A percentile compares a stretch with the other conserved stretches of the same genome.
Evolutionary conservation across 2,888 invertebrate species (phyloP).

Genomic region (Dolomedes plantarius): DNA sequence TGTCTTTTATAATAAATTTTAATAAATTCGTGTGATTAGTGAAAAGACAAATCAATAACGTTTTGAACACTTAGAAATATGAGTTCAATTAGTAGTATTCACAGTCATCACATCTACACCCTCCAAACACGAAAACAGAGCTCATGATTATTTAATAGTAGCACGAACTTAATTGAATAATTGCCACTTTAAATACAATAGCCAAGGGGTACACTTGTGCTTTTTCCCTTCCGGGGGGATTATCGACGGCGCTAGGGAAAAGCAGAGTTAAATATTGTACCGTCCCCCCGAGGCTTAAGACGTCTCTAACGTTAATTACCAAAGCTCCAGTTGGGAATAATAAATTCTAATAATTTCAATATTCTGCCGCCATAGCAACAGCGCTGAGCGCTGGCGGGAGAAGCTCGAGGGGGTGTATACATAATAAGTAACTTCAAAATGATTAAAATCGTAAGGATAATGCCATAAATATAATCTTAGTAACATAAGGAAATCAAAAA

Average conservation of each 20-base stretch:
- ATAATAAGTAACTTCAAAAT: conserved; percentile 25
- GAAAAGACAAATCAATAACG: no score
- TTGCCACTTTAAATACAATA: conserved; percentile 65
- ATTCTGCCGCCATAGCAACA: conserved; percentile 67
- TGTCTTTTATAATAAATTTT: no score
- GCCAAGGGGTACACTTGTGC: conserved; percentile 29
- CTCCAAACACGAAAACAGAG: conserved; percentile 32
- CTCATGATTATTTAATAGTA: conserved; percentile 47
- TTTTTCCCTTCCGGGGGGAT: conserved; percentile 56
- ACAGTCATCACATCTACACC: neutral
- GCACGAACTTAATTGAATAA: conserved; percentile 60
- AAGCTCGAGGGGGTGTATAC: conserved; percentile 55
- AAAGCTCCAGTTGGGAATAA: conserved; percentile 69
- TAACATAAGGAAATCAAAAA: no score
- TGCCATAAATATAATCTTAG: no score
- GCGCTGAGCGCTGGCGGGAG: conserved; percentile 36
- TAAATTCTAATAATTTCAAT: conserved; percentile 72
- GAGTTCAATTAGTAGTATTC: neutral
- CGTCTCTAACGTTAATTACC: conserved; percentile 70
- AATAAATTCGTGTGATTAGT: no score
- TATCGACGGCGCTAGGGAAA: conserved; percentile 45
- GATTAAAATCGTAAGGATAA: neutral
- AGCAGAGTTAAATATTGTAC: conserved; percentile 69
- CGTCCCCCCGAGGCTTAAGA: conserved; percentile 60
- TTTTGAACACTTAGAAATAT: no score